Evolutionary conservation across 1,140 invertebrate species (phyloP), one percentile per base, ranked within the genome.

Genomic region (Aphelinus certus): DNA sequence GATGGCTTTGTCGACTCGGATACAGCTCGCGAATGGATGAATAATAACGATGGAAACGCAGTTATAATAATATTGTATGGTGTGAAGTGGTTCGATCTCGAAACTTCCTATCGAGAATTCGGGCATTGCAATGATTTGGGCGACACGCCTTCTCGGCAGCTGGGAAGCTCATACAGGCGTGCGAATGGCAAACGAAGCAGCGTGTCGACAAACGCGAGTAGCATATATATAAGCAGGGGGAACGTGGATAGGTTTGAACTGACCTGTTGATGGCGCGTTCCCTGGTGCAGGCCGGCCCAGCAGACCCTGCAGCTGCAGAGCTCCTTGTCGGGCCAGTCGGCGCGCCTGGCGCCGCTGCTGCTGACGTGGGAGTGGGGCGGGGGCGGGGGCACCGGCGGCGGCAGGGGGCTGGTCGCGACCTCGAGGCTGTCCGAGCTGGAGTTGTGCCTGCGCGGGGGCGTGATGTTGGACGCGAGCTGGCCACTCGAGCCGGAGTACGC

Each of bases 371-470:
- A 80, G 55, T 87, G 83, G 0, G 86, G 86, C 45, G 86, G 86
- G 43, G 82, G 81, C 1, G 87, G 87, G 48, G 87, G 86, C 9
- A 88, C 85, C 1, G 87, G 86, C 3, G 87, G 87, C 57, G 87
- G 88, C 73, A 88, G 72, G n/a, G 86, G 87, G 77, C 87, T 88
- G 3, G 85, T 85, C 6, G 87, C 87, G 1, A 88, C 87, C 64
- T 88, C 87, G 49, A 88, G 82, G 78, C 87, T 88, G 68, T 88
- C 87, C 47, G 87, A 88, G 75, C 87, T 88, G 5, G 87, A 88
- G 64, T 88, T 88, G 76, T 88, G 87, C 64, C 87, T 79, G 58
- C 85, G 79, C 42, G 88, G 86, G n/a, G 88, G 86, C 43, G 87
- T 87, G 48, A 88, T 86, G 73, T 86, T 87, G 4, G 82, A 84